A percentile compares a stretch with the other conserved stretches of the same genome.
phyloP scores from a whole-genome alignment of 2,888 invertebrate genomes.

The Rhorus exstirpatorius region DNA sequence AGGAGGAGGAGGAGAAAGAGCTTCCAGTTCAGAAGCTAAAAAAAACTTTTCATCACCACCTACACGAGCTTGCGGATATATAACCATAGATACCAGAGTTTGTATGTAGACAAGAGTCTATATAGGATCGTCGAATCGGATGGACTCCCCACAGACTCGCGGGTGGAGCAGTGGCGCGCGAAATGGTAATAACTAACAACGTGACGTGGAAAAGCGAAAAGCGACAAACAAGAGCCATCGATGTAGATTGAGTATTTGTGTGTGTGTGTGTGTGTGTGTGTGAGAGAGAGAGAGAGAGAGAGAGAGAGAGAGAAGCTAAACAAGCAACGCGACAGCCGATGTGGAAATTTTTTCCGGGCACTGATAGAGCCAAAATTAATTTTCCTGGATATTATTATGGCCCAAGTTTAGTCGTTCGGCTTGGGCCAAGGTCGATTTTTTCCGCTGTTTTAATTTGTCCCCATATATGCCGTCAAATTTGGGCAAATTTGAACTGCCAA shows the following conservation, averaged over 20 bases:
- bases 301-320: slow-evolving; percentile 26
- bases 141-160: slow-evolving; percentile 71
- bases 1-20: slow-evolving; percentile 37
- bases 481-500: too few relatives aligned
- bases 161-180: slow-evolving; percentile 32
- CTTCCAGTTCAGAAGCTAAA: slow-evolving; percentile 43
- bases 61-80: slow-evolving; percentile 29
- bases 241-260: too few relatives aligned
- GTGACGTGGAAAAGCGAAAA: slow-evolving; percentile 75
- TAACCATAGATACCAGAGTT: background rate
- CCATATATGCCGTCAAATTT: too few relatives aligned
- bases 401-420: too few relatives aligned
- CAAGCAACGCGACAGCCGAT: slow-evolving; percentile 37
- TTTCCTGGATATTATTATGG: too few relatives aligned
- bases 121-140: slow-evolving; percentile 73
- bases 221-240: slow-evolving; percentile 74
- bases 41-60: slow-evolving; percentile 78
- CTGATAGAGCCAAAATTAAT: too few relatives aligned
- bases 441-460: too few relatives aligned
- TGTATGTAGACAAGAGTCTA: slow-evolving; percentile 7
- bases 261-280: background rate
- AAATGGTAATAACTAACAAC: slow-evolving; percentile 78
- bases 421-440: too few relatives aligned
- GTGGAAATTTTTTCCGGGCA: too few relatives aligned
- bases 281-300: slow-evolving; percentile 21